A percentile compares a stretch with the other conserved stretches of the same genome.
These are phyloP conservation scores for Drosophila emarginata DNA, from an alignment of 2,888 invertebrate genomes.

Conservation along the genomic window DNA sequence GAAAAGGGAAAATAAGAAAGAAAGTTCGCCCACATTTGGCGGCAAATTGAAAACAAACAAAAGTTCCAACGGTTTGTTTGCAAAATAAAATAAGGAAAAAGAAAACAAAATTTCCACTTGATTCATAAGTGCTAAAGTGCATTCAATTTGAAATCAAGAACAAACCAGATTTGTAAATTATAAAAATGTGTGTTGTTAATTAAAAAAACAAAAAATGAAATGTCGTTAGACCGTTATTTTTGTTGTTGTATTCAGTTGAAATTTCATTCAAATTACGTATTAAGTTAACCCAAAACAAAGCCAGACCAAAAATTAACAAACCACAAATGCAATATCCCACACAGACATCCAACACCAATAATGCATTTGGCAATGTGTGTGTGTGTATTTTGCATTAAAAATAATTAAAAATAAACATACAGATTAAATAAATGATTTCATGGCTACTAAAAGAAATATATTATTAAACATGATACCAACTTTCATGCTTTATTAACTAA, in stretches of 20 bases:
- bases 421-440: constrained; percentile 34
- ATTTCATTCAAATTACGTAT: constrained; percentile 54
- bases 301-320: constrained; percentile 38
- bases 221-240: constrained; percentile 6
- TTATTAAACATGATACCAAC: constrained; percentile 45
- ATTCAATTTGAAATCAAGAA: constrained; percentile 27
- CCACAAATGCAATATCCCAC: constrained; percentile 24
- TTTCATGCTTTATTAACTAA: constrained; percentile 52
- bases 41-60: constrained; percentile 70
- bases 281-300: constrained; percentile 46
- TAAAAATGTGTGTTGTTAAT: constrained; percentile 41
- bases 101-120: constrained; percentile 5
- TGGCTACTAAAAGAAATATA: constrained; percentile 39
- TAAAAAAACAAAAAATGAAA: constrained; percentile 20
- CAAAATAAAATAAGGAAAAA: constrained; percentile 39
- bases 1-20: not conserved
- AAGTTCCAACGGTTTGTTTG: constrained; percentile 57
- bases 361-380: constrained; percentile 2
- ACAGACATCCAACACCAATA: constrained; percentile 1
- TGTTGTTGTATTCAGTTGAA: constrained; percentile 18
- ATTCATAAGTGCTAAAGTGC: constrained; percentile 24
- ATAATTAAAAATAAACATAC: constrained; percentile 40
- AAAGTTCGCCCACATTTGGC: constrained; percentile 27
- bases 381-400: constrained; percentile 53
- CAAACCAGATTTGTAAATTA: constrained; percentile 11